Base-by-base conservation (phyloP, 2,888 invertebrate species). In the Agrotis ipsilon region DNA sequence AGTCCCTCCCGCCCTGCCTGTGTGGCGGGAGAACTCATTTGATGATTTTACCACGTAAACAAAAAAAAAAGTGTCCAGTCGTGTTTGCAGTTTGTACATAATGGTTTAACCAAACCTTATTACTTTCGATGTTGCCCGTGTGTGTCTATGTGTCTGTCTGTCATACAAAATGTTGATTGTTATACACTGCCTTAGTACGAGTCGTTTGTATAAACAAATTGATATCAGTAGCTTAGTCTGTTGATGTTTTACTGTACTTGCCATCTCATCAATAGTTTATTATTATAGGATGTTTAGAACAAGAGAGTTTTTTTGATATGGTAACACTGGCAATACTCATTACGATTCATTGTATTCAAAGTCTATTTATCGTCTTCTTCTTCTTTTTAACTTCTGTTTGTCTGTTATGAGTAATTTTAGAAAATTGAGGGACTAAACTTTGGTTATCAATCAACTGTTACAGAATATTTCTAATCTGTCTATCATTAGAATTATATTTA, bases 151-250 rank as follows among this genome's bases (percentile, higher is more conserved):
- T 78, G 82, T 86, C 80, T 78, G 78, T 76, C 59, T 64, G 72
- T 75, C 79, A 75, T 68, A 67, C 64, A 72, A 67, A 80, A 78
- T 85, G 83, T 85, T 86, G 75, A 86, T 88, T 87, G 86, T 88
- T 88, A 82, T 86, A 87, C 87, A 90, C 91, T 92, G 92, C 92
- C 93, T 92, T 92, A 92, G 90, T 84, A 84, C 74, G 86, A 85
- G 74, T 86, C 82, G 81, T 89, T 87, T 86, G 84, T 87, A 84
- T 81, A 65, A 80, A 82, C 48, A 57, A 67, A 61, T 64, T 52
- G 78, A 82, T 84, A 81, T 84, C 81, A 76, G 83, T 89, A 90
- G 89, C 59, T 83, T 88, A 89, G 87, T 83, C 80, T 88, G 89
- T 90, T 90, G 87, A 88, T 87, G 87, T 89, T 88, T 80, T 82